These are phyloP conservation scores for Hydropsyche tenuis DNA, from an alignment of 1,140 invertebrate species.

Conservation along the genomic window DNA sequence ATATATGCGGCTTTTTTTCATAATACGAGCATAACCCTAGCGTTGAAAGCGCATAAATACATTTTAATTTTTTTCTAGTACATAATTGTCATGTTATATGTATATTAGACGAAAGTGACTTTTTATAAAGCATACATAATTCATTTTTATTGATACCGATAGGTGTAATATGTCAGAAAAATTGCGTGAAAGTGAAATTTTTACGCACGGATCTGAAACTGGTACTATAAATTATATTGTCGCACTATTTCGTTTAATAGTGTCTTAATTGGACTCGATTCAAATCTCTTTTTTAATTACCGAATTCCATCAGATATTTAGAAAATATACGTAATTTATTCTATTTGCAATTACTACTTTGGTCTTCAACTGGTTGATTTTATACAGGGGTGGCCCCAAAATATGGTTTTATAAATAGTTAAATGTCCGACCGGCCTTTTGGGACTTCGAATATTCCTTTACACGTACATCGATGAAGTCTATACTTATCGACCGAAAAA, in stretches of 20 bases:
- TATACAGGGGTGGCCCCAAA: conserved; percentile 28
- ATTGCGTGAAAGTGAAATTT: too few relatives aligned
- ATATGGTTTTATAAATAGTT: conserved; percentile 36
- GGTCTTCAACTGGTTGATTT: neutral
- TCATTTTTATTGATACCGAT: too few relatives aligned
- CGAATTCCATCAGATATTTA: too few relatives aligned
- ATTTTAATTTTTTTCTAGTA: neutral
- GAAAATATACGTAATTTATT: too few relatives aligned
- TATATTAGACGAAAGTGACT: neutral
- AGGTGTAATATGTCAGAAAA: too few relatives aligned
- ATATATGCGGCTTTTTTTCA: neutral
- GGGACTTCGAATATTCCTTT: conserved; percentile 44
- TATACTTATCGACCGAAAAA: conserved; percentile 46
- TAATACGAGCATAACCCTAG: conserved; percentile 27
- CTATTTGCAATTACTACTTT: too few relatives aligned
- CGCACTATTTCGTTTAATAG: too few relatives aligned
- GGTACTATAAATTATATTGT: too few relatives aligned
- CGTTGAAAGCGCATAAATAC: conserved; percentile 1
- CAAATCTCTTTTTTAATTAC: too few relatives aligned
- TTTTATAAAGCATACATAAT: neutral
- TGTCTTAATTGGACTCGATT: too few relatives aligned
- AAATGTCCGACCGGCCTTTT: conserved; percentile 28
- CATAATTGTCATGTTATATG: neutral
- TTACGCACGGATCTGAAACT: too few relatives aligned
- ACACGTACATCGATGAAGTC: conserved; percentile 39